Evolutionary conservation across 2,113 vertebrate species (phyloP).

Genomic region (Clupea harengus): DNA sequence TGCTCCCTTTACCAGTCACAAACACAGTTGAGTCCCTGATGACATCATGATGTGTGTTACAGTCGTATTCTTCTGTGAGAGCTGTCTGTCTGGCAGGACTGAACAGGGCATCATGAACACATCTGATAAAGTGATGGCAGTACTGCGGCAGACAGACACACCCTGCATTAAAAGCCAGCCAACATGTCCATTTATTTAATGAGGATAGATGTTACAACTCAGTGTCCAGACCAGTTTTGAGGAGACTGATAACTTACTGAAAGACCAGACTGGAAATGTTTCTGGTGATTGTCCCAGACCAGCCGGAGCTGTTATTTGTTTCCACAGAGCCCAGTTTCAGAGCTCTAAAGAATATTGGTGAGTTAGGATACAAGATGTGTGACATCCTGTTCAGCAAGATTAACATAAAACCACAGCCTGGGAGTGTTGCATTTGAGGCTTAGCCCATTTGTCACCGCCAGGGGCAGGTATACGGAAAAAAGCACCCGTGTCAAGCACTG

Average conservation of each 20-base stretch:
- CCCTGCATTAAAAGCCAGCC: not conserved
- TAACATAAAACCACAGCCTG: not conserved
- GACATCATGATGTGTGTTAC: not conserved
- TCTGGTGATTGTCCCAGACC: not conserved
- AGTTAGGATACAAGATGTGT: not conserved
- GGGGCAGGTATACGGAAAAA: too few species aligned
- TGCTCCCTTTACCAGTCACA: not conserved
- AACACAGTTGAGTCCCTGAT: not conserved
- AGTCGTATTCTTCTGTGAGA: not conserved
- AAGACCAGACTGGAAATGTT: not conserved
- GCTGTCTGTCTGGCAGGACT: not conserved
- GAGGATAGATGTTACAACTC: not conserved
- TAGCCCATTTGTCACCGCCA: too few species aligned
- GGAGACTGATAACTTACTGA: not conserved
- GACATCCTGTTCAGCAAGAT: not conserved
- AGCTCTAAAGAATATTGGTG: not conserved
- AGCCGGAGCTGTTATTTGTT: not conserved
- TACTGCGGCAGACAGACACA: not conserved
- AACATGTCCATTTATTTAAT: constrained; percentile 9
- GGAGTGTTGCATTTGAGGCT: too few species aligned
- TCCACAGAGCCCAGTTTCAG: not conserved
- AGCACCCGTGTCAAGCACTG: too few species aligned
- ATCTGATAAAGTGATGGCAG: not conserved
- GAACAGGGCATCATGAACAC: not conserved
- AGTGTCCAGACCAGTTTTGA: not conserved